Evolutionary conservation across 2,113 vertebrate species (phyloP).

Genomic region (Odontophorus gujanensis): DNA sequence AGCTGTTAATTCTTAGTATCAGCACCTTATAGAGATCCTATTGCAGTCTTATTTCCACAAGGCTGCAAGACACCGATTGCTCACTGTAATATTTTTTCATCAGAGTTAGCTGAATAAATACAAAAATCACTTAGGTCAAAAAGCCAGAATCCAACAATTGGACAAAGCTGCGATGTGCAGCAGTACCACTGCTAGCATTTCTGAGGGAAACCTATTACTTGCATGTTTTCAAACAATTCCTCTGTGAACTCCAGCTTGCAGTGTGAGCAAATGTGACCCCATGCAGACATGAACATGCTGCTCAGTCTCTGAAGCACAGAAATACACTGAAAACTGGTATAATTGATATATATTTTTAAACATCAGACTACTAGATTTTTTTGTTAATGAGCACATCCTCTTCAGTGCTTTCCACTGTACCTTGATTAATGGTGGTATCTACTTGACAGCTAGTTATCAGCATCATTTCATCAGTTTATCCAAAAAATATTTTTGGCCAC

Average conservation of each 20-base stretch:
- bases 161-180: neutral
- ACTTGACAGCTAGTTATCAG: conserved; percentile 8
- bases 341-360: neutral
- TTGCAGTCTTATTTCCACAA: neutral
- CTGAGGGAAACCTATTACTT: neutral
- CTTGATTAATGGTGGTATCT: conserved; percentile 29
- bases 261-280: neutral
- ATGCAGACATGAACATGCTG: neutral
- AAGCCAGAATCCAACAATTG: neutral
- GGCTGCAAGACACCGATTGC: neutral
- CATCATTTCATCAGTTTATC: conserved; percentile 57
- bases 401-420: conserved; percentile 28
- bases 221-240: neutral
- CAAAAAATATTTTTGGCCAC: conserved; percentile 20
- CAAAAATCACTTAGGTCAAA: neutral
- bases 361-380: neutral
- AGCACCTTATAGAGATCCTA: neutral
- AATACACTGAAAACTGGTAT: neutral
- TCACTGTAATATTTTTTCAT: neutral
- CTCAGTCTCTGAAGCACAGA: neutral
- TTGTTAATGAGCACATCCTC: neutral
- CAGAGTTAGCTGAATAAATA: neutral
- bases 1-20: neutral
- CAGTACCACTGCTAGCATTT: neutral
- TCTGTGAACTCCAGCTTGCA: neutral